A percentile compares a stretch with the other conserved stretches of the same genome.
These are phyloP conservation scores for Drosophila subquinaria DNA, from an alignment of 2,888 invertebrate species.

Conservation along the genomic window DNA sequence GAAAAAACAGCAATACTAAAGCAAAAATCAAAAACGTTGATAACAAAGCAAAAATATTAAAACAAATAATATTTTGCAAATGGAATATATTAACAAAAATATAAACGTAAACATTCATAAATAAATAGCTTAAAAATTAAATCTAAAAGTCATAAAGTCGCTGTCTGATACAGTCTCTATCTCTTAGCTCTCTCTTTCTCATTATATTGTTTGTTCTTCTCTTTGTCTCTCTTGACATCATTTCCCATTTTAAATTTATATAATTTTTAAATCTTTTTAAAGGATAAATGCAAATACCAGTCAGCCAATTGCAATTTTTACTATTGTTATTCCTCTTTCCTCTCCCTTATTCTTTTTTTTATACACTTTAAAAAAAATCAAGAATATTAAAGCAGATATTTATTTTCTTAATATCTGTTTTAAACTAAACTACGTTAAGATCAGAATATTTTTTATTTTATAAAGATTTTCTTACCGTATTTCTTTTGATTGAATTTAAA, in stretches of 20 bases:
- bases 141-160: neutral
- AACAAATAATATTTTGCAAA: neutral
- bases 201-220: neutral
- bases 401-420: neutral
- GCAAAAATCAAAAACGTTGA: neutral
- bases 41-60: neutral
- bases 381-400: neutral
- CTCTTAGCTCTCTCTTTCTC: neutral
- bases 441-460: neutral
- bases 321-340: no score
- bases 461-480: neutral
- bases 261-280: no score
- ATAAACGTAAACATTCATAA: neutral
- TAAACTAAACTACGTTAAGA: neutral
- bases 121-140: conserved; percentile 5
- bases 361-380: no score
- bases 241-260: no score
- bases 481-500: neutral
- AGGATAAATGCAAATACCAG: no score
- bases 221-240: no score
- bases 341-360: no score
- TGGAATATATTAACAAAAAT: neutral
- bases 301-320: no score
- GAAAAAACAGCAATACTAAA: neutral
- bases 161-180: neutral